phyloP scores from a whole-genome alignment of 2,797 vertebrate genomes.

The Epinephelus coioides region DNA sequence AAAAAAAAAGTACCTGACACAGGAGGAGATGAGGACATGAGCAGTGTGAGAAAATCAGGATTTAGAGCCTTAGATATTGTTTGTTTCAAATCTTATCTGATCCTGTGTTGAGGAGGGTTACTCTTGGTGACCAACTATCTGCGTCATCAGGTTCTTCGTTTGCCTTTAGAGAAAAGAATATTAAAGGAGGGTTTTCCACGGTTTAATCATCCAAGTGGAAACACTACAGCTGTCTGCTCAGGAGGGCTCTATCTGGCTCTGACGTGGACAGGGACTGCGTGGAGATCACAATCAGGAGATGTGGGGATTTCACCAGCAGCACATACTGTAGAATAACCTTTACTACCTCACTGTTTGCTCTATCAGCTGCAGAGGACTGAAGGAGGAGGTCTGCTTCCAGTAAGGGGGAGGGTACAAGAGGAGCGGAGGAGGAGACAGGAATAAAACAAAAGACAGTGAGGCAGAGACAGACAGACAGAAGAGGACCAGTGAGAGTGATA shows the following conservation, averaged over 20 bases:
- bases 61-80: too few species aligned
- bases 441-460: conserved; percentile 18
- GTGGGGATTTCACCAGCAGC: too few species aligned
- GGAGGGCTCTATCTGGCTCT: conserved; percentile 28
- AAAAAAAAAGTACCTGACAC: not conserved
- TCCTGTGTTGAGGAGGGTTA: not conserved
- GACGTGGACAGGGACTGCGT: conserved; percentile 15
- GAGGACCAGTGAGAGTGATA: conserved; percentile 15
- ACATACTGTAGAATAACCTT: not conserved
- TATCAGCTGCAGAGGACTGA: conserved; percentile 38
- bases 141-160: conserved; percentile 19
- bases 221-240: conserved; percentile 1
- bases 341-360: not conserved
- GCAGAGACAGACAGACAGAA: conserved; percentile 36
- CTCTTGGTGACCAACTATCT: not conserved
- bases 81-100: conserved; percentile 12
- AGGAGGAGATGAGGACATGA: not conserved
- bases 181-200: conserved; percentile 27
- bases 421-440: conserved; percentile 33
- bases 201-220: conserved; percentile 22
- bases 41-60: too few species aligned
- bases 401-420: conserved; percentile 39
- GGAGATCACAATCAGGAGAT: conserved; percentile 23
- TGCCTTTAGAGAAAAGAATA: not conserved
- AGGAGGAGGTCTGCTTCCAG: conserved; percentile 30